Conservation (phyloP, 1,140 invertebrate species). For the Drosophila sulfurigaster region DNA sequence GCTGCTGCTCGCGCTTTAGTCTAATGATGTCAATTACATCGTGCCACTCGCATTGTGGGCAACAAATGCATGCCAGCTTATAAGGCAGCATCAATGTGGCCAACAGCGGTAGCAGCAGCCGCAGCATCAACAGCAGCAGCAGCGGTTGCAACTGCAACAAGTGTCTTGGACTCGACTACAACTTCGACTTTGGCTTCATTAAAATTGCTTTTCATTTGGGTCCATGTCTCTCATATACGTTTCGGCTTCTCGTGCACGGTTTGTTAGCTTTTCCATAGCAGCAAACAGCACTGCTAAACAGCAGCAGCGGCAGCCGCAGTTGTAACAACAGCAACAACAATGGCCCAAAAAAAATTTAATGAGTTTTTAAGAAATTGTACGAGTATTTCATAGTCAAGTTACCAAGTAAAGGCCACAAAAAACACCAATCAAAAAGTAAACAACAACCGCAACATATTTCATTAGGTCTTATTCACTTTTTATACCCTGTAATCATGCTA, state of each 20-base stretch:
- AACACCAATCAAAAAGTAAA: constrained; percentile 28
- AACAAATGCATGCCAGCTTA: constrained; percentile 76
- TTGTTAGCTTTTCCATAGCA: constrained; percentile 52
- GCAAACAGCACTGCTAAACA: constrained; percentile 1
- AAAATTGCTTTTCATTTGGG: constrained; percentile 76
- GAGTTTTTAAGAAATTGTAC: constrained; percentile 78
- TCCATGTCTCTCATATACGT: constrained; percentile 54
- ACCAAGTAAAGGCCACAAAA: constrained; percentile 55
- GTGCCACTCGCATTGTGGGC: constrained; percentile 77
- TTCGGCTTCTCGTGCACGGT: constrained; percentile 46
- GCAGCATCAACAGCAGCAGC: constrained; percentile 35
- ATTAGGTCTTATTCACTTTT: constrained; percentile 27
- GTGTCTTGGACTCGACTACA: constrained; percentile 44
- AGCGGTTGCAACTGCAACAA: constrained; percentile 49
- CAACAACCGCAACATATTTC: constrained; percentile 55
- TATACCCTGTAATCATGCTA: constrained; percentile 2
- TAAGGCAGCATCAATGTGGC: constrained; percentile 76
- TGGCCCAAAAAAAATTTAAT: constrained; percentile 68
- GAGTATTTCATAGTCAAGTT: constrained; percentile 49
- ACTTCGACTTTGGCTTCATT: constrained; percentile 72
- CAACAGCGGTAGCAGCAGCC: constrained; percentile 37
- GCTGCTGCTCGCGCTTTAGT: constrained; percentile 70
- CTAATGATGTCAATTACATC: constrained; percentile 82
- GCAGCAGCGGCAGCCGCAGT: constrained; percentile 12
- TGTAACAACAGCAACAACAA: constrained; percentile 15